Percentiles rank a stretch among this genome's conserved stretches.
phyloP scores from a whole-genome alignment of 1,140 invertebrate genomes.

The Trissolcus basalis region DNA sequence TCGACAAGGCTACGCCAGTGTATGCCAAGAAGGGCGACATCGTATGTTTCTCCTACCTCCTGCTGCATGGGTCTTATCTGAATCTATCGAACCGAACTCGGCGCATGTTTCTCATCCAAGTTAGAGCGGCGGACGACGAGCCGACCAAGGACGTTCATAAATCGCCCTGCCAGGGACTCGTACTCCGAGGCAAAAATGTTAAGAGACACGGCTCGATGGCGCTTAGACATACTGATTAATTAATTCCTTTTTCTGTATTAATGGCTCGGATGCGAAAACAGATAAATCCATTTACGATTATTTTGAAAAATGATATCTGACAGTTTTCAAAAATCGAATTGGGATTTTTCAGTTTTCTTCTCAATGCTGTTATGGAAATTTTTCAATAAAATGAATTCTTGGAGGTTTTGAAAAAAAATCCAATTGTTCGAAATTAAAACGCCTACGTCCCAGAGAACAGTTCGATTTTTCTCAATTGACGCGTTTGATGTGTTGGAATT shows the following conservation, averaged over 20 bases:
- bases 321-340: too few species aligned
- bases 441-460: too few species aligned
- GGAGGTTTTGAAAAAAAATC: too few species aligned
- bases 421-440: too few species aligned
- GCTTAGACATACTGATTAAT: slow-evolving; percentile 63
- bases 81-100: slow-evolving; percentile 76
- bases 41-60: slow-evolving; percentile 79
- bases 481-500: too few species aligned
- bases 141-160: slow-evolving; percentile 73
- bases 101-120: slow-evolving; percentile 79
- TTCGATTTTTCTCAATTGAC: too few species aligned
- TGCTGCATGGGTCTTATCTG: slow-evolving; percentile 79
- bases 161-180: slow-evolving; percentile 76
- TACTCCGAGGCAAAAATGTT: slow-evolving; percentile 75
- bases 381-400: too few species aligned
- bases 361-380: too few species aligned
- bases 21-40: slow-evolving; percentile 77
- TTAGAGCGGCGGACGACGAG: slow-evolving; percentile 77
- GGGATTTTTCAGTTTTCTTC: too few species aligned
- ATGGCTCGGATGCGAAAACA: background rate
- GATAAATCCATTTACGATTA: background rate
- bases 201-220: slow-evolving; percentile 70
- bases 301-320: too few species aligned
- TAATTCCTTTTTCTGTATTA: too few species aligned
- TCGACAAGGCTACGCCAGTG: slow-evolving; percentile 77